These are phyloP conservation scores for Orientallactaga sibirica DNA, from an alignment of 2,797 vertebrate species.

Conservation along the genomic window DNA sequence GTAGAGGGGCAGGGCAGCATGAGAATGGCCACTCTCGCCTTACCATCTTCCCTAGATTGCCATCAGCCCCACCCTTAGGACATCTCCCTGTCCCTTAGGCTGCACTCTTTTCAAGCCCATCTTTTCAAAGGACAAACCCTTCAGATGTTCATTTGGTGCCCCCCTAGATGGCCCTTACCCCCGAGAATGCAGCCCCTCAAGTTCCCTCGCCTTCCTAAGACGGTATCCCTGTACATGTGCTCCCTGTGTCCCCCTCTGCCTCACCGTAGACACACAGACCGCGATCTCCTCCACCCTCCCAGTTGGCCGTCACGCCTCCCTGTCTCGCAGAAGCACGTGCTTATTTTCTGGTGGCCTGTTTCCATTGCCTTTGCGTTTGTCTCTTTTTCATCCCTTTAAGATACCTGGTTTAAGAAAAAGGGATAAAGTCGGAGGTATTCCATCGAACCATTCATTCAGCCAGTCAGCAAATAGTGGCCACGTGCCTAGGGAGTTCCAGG, in stretches of 20 bases:
- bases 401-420: not conserved
- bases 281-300: not conserved
- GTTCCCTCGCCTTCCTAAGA: not conserved
- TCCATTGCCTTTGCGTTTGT: not conserved
- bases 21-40: not conserved
- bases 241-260: not conserved
- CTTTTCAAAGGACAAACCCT: no score
- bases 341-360: not conserved
- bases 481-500: not conserved
- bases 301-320: not conserved
- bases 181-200: not conserved
- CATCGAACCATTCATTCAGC: not conserved
- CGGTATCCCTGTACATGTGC: not conserved
- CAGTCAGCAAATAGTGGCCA: not conserved
- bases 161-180: not conserved
- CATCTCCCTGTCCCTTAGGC: no score
- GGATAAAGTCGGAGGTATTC: not conserved
- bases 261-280: not conserved
- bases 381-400: not conserved
- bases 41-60: not conserved
- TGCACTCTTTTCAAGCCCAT: no score
- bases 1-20: fast-evolving
- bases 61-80: no score
- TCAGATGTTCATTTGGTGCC: no score
- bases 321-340: not conserved